A percentile compares a stretch with the other conserved stretches of the same genome.
phyloP scores from a whole-genome alignment of 2,113 vertebrate genomes.

The Xenopus borealis region DNA sequence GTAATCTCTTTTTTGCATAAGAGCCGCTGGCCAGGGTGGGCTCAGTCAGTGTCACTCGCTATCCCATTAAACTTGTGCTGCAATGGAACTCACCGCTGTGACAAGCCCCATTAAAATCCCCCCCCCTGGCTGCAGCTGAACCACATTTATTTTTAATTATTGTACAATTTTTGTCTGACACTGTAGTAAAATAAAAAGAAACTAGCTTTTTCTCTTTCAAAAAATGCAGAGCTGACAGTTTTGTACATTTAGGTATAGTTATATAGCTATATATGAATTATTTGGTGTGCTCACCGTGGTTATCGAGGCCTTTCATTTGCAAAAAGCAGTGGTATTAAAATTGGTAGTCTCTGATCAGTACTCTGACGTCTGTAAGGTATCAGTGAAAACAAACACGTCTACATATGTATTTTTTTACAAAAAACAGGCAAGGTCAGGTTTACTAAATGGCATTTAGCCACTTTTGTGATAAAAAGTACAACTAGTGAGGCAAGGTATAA shows the following conservation, averaged over 20 bases:
- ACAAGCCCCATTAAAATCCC: conserved; percentile 76
- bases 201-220: conserved; percentile 41
- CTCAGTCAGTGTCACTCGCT: conserved; percentile 50
- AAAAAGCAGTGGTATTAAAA: no score
- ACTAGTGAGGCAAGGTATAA: no score
- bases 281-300: no score
- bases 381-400: no score
- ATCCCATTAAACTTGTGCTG: conserved; percentile 57
- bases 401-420: no score
- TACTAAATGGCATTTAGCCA: no score
- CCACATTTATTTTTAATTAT: conserved; percentile 66
- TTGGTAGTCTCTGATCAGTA: no score
- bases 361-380: no score
- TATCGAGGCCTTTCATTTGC: no score
- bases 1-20: conserved; percentile 62
- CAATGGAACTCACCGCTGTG: conserved; percentile 63
- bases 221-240: conserved; percentile 52
- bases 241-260: conserved; percentile 29
- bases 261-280: no score
- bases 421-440: no score
- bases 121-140: conserved; percentile 73
- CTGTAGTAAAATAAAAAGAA: conserved; percentile 45
- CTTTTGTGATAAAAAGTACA: no score
- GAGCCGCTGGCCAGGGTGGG: conserved; percentile 56
- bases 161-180: conserved; percentile 52